Conservation (phyloP, 2,113 vertebrate species). For the Myrmecobius fasciatus region DNA sequence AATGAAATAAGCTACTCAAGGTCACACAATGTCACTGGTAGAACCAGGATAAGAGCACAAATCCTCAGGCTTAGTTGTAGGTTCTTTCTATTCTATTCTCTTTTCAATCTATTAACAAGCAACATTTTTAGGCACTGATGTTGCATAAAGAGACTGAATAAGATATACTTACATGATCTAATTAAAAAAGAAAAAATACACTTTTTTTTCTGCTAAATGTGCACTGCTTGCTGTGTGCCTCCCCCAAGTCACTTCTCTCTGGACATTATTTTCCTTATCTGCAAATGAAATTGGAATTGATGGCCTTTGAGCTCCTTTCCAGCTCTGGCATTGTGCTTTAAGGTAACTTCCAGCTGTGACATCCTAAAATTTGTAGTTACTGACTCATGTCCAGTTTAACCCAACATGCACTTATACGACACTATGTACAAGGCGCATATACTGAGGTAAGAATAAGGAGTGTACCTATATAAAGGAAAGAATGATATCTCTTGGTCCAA, state of each 20-base stretch:
- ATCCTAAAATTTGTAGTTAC: background rate
- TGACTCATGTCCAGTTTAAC: background rate
- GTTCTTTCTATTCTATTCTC: background rate
- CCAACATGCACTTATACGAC: background rate
- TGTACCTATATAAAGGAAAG: background rate
- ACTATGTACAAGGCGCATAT: background rate
- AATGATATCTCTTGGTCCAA: background rate
- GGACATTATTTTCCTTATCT: background rate
- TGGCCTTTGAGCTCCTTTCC: background rate
- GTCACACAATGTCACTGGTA: background rate
- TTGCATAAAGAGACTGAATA: background rate
- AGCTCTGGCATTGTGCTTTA: background rate
- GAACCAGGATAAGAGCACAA: background rate
- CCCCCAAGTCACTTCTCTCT: background rate
- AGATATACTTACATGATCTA: background rate
- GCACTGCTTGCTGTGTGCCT: background rate
- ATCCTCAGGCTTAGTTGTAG: background rate
- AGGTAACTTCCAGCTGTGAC: background rate
- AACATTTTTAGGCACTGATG: background rate
- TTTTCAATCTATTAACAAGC: background rate
- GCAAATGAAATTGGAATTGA: background rate
- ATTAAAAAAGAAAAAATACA: background rate
- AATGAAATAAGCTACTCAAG: background rate
- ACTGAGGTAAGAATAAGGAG: background rate
- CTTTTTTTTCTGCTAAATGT: background rate